Percentiles rank a stretch among this genome's conserved stretches.
phyloP scores from a whole-genome alignment of 2,113 vertebrate genomes.

The Pelusios castaneus region DNA sequence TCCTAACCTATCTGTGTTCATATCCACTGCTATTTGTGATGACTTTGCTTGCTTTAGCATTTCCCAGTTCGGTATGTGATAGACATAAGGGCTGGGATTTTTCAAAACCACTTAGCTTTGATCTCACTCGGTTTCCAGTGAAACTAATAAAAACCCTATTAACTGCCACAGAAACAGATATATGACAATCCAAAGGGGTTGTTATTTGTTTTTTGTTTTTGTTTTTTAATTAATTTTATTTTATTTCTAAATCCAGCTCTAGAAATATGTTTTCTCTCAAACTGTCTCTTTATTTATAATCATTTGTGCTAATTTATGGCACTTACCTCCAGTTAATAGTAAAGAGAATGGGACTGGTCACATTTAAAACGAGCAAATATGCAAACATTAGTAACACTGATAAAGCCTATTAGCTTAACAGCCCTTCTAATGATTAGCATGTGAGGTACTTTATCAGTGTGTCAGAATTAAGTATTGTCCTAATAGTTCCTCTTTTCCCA shows the following conservation, averaged over 20 bases:
- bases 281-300: background rate
- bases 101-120: background rate
- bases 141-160: background rate
- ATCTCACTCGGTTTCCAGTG: rapidly evolving
- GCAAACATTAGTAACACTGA: background rate
- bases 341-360: background rate
- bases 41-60: background rate
- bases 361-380: background rate
- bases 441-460: conserved; percentile 35
- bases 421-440: conserved; percentile 52
- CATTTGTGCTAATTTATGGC: background rate
- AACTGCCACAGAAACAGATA: background rate
- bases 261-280: background rate
- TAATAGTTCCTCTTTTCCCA: conserved; percentile 41
- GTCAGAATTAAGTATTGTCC: conserved; percentile 54
- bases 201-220: no score
- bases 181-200: background rate
- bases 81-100: background rate
- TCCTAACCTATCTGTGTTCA: background rate
- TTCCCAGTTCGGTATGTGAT: background rate
- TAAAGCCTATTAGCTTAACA: conserved; percentile 23
- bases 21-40: background rate
- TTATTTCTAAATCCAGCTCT: background rate
- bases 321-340: background rate
- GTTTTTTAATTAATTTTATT: background rate